These are phyloP conservation scores for Brachyhypopomus occidentalis DNA, from an alignment of 2,113 vertebrate species.

Conservation along the genomic window DNA sequence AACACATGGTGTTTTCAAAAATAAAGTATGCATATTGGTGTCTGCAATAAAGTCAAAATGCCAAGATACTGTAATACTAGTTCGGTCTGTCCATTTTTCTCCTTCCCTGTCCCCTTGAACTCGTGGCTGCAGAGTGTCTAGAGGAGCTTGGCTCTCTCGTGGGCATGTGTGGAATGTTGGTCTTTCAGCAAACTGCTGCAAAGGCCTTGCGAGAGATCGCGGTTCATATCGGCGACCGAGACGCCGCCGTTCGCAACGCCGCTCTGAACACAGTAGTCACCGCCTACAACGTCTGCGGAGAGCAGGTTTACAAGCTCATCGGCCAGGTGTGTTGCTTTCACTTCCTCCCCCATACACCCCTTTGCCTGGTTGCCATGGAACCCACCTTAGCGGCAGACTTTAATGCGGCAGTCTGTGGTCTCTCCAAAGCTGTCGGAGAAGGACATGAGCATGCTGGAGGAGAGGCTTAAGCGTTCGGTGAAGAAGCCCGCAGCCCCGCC, in stretches of 20 bases:
- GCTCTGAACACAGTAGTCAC: conserved; percentile 95
- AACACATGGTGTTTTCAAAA: too few relatives aligned
- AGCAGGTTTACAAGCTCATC: conserved; percentile 97
- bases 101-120: rapidly evolving
- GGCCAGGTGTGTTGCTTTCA: conserved; percentile 83
- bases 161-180: conserved; percentile 92
- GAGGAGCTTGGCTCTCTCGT: conserved; percentile 95
- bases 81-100: too few relatives aligned
- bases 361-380: not conserved
- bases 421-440: conserved; percentile 89
- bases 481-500: conserved; percentile 78
- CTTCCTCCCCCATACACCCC: too few relatives aligned
- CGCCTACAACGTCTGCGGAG: conserved; percentile 92
- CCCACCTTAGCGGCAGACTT: not conserved
- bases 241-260: conserved; percentile 94
- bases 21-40: too few relatives aligned
- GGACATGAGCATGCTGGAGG: conserved; percentile 98
- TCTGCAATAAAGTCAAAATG: not conserved
- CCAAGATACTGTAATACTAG: not conserved
- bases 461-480: conserved; percentile 93
- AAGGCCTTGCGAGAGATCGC: conserved; percentile 96
- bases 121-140: conserved; percentile 83
- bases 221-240: conserved; percentile 91
- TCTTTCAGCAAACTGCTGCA: conserved; percentile 93
- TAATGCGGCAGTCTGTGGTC: not conserved